These are phyloP conservation scores for Spodoptera littoralis DNA, from an alignment of 2,888 invertebrate genomes.

Conservation along the genomic window DNA sequence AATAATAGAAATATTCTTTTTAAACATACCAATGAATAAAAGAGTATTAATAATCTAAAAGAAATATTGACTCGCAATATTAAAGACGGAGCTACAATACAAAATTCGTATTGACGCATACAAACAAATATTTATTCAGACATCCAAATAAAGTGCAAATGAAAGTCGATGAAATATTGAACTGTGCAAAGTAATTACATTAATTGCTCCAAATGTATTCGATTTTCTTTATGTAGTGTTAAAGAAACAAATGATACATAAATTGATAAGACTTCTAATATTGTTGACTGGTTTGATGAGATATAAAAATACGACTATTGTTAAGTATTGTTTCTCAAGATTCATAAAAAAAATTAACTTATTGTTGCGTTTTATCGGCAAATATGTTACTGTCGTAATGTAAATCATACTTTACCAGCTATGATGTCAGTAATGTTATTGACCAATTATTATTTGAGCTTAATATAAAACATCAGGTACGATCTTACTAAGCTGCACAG, in stretches of 20 bases:
- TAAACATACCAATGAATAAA: slow-evolving; percentile 4
- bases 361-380: too few relatives aligned
- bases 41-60: background rate
- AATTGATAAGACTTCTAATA: background rate
- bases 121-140: slow-evolving; percentile 26
- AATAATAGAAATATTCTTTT: background rate
- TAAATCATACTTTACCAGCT: too few relatives aligned
- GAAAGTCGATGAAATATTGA: slow-evolving; percentile 26
- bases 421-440: too few relatives aligned
- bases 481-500: too few relatives aligned
- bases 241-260: background rate
- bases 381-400: too few relatives aligned
- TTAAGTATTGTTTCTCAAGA: too few relatives aligned
- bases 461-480: too few relatives aligned
- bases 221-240: background rate
- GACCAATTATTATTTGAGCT: too few relatives aligned
- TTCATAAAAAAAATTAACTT: too few relatives aligned
- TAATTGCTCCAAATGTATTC: background rate
- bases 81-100: slow-evolving; percentile 14
- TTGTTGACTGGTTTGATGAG: background rate
- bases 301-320: too few relatives aligned
- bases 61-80: slow-evolving; percentile 9
- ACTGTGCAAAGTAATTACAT: background rate
- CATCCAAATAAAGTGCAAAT: slow-evolving; percentile 15
- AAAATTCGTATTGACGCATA: slow-evolving; percentile 3